A percentile compares a stretch with the other conserved stretches of the same genome.
phyloP scores from a whole-genome alignment of 2,797 vertebrate genomes.

The Pteronotus mesoamericanus region DNA sequence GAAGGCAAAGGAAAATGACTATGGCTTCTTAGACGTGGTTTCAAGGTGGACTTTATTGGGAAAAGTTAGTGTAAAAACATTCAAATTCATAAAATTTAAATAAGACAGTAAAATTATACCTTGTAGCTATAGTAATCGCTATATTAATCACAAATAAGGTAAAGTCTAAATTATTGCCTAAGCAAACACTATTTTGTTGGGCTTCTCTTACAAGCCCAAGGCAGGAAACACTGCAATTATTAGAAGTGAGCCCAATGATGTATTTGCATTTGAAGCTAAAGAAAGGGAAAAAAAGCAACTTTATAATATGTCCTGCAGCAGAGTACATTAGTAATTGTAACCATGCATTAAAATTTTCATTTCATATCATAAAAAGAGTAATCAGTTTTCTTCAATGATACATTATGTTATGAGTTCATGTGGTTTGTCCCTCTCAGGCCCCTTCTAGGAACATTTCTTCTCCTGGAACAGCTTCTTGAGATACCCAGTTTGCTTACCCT shows the following conservation, averaged over 20 bases:
- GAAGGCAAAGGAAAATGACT: not conserved
- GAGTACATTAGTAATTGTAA: constrained; percentile 77
- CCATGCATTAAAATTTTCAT: constrained; percentile 64
- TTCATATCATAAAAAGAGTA: constrained; percentile 30
- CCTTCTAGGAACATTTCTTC: not conserved
- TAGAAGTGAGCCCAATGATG: constrained; percentile 68
- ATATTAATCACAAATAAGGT: constrained; percentile 73
- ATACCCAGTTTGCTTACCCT: not conserved
- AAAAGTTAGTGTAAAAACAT: constrained; percentile 75
- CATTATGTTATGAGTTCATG: not conserved
- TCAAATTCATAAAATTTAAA: constrained; percentile 75
- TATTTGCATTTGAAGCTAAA: constrained; percentile 76
- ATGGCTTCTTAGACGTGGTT: constrained; percentile 13
- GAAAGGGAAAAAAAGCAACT: constrained; percentile 74
- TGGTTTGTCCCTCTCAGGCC: constrained; percentile 9
- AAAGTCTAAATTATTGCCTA: constrained; percentile 73
- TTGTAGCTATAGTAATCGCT: constrained; percentile 66
- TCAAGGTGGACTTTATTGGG: constrained; percentile 60
- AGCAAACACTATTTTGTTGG: constrained; percentile 73
- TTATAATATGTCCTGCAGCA: constrained; percentile 81
- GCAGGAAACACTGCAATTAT: constrained; percentile 74
- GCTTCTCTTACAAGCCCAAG: constrained; percentile 73
- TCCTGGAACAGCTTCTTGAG: not conserved
- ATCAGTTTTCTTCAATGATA: not conserved
- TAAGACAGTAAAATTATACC: constrained; percentile 78